Conservation (phyloP, 2,888 invertebrate genomes). For the Morpho deidamia region DNA sequence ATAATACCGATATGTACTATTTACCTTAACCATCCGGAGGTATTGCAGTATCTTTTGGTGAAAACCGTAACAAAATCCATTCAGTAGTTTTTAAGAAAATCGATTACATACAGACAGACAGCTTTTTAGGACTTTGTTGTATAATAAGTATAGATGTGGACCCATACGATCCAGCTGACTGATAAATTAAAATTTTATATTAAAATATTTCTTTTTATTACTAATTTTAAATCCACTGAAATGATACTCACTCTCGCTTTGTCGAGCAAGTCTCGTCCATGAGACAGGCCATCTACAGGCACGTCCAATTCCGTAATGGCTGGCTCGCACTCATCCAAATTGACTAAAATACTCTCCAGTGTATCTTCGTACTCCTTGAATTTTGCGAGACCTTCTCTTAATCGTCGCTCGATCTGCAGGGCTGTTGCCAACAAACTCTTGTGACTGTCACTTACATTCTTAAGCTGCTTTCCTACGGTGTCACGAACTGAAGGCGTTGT, state of each 20-base stretch:
- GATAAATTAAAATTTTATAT: background rate
- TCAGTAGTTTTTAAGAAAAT: no score
- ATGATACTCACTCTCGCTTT: slow-evolving; percentile 82
- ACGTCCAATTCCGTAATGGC: slow-evolving; percentile 87
- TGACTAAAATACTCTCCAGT: slow-evolving; percentile 89
- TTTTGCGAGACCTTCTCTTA: slow-evolving; percentile 92
- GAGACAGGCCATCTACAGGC: slow-evolving; percentile 85
- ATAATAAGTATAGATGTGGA: no score
- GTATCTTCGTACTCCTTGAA: slow-evolving; percentile 97
- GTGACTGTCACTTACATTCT: slow-evolving; percentile 96
- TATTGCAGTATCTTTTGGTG: no score
- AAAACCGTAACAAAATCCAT: no score
- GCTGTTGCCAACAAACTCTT: slow-evolving; percentile 93
- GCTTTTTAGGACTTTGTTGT: no score
- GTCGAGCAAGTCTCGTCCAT: slow-evolving; percentile 85
- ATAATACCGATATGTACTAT: no score
- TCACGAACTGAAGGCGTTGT: slow-evolving; percentile 85
- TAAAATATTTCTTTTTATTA: background rate
- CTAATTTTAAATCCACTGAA: background rate
- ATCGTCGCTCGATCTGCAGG: slow-evolving; percentile 91
- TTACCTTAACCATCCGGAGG: no score
- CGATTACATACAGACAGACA: no score
- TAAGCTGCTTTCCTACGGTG: slow-evolving; percentile 90
- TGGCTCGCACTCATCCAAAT: slow-evolving; percentile 88
- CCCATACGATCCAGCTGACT: no score